phyloP scores from a whole-genome alignment of 2,888 invertebrate genomes.

The Trissolcus brochymenae region DNA sequence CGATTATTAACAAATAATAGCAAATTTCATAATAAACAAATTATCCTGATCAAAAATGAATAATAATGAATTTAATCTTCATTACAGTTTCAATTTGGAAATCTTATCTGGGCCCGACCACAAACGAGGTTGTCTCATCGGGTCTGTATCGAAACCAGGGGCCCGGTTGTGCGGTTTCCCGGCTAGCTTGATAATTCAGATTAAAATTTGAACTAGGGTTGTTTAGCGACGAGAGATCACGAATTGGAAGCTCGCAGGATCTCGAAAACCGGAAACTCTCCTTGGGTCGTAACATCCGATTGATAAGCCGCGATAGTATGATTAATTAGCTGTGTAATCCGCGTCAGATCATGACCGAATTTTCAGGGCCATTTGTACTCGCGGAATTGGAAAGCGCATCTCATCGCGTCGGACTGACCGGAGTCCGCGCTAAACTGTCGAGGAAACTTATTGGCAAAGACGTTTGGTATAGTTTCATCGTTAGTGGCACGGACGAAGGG shows the following conservation, averaged over 20 bases:
- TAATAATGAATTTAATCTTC: no score
- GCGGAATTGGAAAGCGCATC: conserved; percentile 52
- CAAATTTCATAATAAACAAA: no score
- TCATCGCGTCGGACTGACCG: conserved; percentile 58
- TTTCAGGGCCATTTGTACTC: conserved; percentile 37
- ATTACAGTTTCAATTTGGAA: no score
- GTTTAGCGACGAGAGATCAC: no score
- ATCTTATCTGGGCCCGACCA: no score
- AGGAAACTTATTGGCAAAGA: conserved; percentile 70
- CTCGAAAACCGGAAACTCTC: neutral
- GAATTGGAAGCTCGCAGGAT: neutral
- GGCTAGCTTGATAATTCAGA: no score
- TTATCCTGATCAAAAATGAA: no score
- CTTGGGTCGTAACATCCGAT: conserved; percentile 15
- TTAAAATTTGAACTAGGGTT: no score
- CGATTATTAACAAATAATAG: no score
- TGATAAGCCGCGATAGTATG: conserved; percentile 31
- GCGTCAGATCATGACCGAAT: conserved; percentile 13
- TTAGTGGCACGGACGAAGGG: conserved; percentile 59
- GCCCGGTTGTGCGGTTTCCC: no score
- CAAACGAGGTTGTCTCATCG: no score
- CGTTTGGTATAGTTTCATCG: conserved; percentile 68
- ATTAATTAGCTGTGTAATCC: conserved; percentile 45
- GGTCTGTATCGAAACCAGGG: no score
- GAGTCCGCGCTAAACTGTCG: conserved; percentile 69